A percentile compares a stretch with the other conserved stretches of the same genome.
Evolutionary conservation across 1,140 invertebrate genomes (phyloP).

Genomic region (Procambarus clarkii): DNA sequence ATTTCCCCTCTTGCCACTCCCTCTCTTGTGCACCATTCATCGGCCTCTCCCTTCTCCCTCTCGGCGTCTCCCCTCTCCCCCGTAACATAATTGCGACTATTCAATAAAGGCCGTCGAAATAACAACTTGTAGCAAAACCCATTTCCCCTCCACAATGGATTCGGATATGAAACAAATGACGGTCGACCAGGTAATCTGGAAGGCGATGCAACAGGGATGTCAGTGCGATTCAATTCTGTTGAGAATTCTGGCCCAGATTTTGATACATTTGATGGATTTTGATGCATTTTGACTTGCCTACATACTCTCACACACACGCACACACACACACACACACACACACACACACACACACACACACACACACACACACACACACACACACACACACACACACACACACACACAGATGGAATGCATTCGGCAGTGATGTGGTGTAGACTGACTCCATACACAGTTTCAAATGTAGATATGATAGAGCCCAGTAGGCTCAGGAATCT

Average conservation of each 20-base stretch:
- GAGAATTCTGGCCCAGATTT: not conserved
- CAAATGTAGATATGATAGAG: no score
- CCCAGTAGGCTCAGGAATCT: no score
- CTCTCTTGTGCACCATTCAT: not conserved
- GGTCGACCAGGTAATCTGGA: conserved; percentile 33
- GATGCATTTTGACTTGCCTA: not conserved
- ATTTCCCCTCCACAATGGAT: conserved; percentile 55
- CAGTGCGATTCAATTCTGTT: not conserved
- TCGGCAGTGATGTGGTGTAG: no score
- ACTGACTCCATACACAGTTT: no score
- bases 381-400: no score
- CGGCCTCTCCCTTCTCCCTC: not conserved
- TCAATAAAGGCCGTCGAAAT: conserved; percentile 54
- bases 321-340: no score
- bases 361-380: no score
- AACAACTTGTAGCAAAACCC: conserved; percentile 48
- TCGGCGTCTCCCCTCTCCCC: conserved; percentile 2
- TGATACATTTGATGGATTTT: not conserved
- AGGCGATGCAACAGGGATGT: not conserved
- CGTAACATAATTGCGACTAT: conserved; percentile 56
- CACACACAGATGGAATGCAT: no score
- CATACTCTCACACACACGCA: no score
- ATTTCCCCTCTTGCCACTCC: not conserved
- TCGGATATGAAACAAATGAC: conserved; percentile 62
- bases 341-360: no score